Conservation (phyloP, 2,797 vertebrate genomes). For the Sebastes hubbsi region DNA sequence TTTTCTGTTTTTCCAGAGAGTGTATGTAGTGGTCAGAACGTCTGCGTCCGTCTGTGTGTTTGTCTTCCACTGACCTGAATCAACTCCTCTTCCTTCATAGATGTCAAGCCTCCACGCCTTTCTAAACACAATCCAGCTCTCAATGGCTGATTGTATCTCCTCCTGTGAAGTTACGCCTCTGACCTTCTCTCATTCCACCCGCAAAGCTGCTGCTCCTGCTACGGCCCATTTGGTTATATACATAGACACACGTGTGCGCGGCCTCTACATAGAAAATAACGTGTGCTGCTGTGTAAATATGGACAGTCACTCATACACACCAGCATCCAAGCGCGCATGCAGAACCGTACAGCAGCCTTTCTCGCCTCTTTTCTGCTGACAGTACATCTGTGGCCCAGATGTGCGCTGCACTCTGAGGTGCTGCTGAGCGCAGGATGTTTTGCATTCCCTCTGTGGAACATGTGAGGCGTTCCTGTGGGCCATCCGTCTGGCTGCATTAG, state of each 20-base stretch:
- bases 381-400: constrained; percentile 73
- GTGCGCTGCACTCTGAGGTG: constrained; percentile 54
- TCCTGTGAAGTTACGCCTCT: constrained; percentile 35
- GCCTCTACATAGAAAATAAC: constrained; percentile 27
- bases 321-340: constrained; percentile 38
- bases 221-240: constrained; percentile 57
- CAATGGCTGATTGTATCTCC: constrained; percentile 60
- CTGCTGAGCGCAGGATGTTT: constrained; percentile 72
- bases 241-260: constrained; percentile 55
- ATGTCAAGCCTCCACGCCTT: constrained; percentile 37
- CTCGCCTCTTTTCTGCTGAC: constrained; percentile 21
- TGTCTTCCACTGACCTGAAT: constrained; percentile 53
- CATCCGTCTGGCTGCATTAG: constrained; percentile 67
- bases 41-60: constrained; percentile 43
- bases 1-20: constrained; percentile 18
- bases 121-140: constrained; percentile 57
- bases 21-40: constrained; percentile 45
- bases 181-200: constrained; percentile 43
- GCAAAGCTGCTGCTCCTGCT: constrained; percentile 29
- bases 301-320: constrained; percentile 28
- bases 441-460: constrained; percentile 71
- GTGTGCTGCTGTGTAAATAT: constrained; percentile 43
- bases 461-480: constrained; percentile 70
- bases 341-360: constrained; percentile 32
- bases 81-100: constrained; percentile 40